Percentiles rank a stretch among this genome's conserved stretches.
These are phyloP conservation scores for Oceanites oceanicus DNA, from an alignment of 2,113 vertebrate species.

Conservation along the genomic window DNA sequence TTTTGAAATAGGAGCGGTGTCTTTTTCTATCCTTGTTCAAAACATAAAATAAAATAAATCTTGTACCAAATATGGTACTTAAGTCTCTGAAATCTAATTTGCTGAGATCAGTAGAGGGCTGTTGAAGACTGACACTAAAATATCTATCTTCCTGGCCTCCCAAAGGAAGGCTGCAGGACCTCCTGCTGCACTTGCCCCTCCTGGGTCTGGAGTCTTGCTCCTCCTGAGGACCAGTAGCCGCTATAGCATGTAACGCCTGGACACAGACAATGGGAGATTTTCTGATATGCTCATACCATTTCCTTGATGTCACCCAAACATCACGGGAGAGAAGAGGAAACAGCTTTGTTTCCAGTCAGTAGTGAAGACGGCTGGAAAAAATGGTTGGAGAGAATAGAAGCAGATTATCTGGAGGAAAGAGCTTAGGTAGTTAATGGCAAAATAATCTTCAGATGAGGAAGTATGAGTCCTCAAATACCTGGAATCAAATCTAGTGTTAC, in stretches of 20 bases:
- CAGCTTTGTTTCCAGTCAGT: neutral
- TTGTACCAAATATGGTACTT: neutral
- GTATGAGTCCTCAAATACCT: neutral
- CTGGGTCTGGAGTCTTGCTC: neutral
- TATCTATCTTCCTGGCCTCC: neutral
- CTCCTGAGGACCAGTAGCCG: neutral
- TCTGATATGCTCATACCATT: neutral
- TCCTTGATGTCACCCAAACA: neutral
- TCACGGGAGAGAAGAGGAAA: neutral
- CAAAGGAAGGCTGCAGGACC: neutral
- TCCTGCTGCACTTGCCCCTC: neutral
- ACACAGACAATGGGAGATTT: neutral
- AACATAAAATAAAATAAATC: neutral
- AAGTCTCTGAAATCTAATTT: neutral
- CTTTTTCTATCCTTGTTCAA: neutral
- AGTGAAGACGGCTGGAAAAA: neutral
- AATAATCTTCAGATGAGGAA: neutral
- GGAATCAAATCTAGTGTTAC: neutral
- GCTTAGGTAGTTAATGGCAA: neutral
- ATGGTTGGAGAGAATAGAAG: neutral
- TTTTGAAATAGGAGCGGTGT: neutral
- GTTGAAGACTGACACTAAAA: neutral
- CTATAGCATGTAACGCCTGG: neutral
- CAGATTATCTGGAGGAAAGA: neutral
- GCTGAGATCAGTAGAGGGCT: neutral